These are phyloP conservation scores for Uria aalge DNA, from an alignment of 2,113 vertebrate genomes.

Conservation along the genomic window DNA sequence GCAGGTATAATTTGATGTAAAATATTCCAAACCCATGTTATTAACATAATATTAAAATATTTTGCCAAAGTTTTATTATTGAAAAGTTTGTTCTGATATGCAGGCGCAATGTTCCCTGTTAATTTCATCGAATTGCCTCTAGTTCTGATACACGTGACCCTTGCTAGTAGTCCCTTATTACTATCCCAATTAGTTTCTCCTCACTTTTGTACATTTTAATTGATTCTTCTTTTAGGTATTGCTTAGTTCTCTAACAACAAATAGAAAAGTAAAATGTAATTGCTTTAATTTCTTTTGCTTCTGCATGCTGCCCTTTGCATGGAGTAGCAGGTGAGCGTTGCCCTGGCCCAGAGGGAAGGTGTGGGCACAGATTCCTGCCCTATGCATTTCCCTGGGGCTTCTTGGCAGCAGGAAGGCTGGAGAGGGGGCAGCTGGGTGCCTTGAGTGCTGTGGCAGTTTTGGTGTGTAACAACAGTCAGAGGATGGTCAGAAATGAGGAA, in stretches of 20 bases:
- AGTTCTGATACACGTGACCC: fast-evolving
- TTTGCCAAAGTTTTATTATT: not conserved
- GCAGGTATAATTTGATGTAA: not conserved
- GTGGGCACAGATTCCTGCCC: not conserved
- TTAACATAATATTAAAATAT: not conserved
- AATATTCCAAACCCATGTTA: not conserved
- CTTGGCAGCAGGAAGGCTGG: not conserved
- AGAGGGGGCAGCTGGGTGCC: not conserved
- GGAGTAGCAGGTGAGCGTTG: not conserved
- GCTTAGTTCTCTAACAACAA: not conserved
- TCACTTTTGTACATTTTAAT: not conserved
- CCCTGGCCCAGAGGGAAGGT: not conserved
- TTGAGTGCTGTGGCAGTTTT: not conserved
- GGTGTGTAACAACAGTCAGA: not conserved
- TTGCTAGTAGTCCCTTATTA: not conserved
- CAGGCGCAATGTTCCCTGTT: not conserved
- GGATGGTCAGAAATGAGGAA: fast-evolving
- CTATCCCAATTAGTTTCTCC: not conserved
- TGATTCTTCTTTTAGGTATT: not conserved
- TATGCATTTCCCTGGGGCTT: fast-evolving
- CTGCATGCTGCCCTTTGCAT: not conserved
- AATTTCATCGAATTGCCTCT: not conserved
- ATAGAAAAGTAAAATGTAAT: not conserved
- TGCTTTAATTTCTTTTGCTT: not conserved
- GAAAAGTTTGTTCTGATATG: not conserved